These are phyloP conservation scores for Tapirus indicus DNA, from an alignment of 2,797 vertebrate species.

Conservation along the genomic window DNA sequence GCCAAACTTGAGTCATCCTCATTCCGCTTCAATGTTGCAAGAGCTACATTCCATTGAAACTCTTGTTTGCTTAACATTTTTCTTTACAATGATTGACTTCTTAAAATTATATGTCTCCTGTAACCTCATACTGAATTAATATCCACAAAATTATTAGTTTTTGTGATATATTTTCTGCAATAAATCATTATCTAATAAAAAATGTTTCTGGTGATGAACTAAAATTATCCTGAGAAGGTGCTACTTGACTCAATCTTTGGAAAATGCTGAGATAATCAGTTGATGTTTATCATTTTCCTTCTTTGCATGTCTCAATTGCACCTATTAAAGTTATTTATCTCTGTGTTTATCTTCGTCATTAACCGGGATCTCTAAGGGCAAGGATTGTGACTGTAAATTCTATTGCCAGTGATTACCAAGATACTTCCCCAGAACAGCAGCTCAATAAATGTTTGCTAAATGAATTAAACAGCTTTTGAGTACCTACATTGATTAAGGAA, in stretches of 20 bases:
- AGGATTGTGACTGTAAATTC: conserved; percentile 67
- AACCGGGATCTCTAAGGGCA: conserved; percentile 64
- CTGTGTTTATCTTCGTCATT: conserved; percentile 71
- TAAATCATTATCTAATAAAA: conserved; percentile 71
- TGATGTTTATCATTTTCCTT: conserved; percentile 43
- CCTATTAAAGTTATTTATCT: conserved; percentile 75
- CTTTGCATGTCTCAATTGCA: conserved; percentile 42
- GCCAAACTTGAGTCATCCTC: not conserved
- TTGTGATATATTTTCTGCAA: conserved; percentile 54
- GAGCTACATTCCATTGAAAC: not conserved
- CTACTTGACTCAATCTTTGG: conserved; percentile 11
- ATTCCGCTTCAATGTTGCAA: not conserved
- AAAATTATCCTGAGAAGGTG: conserved; percentile 14
- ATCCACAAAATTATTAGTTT: conserved; percentile 50
- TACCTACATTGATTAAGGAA: conserved; percentile 48
- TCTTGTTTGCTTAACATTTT: conserved; percentile 26
- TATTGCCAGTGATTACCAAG: conserved; percentile 66
- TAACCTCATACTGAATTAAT: conserved; percentile 64
- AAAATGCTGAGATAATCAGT: conserved; percentile 53
- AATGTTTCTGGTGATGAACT: not conserved
- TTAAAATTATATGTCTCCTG: conserved; percentile 68
- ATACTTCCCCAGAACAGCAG: conserved; percentile 62
- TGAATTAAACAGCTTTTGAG: conserved; percentile 68
- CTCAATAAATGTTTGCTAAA: conserved; percentile 73
- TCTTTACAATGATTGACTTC: conserved; percentile 36